These are phyloP conservation scores for Galemys pyrenaicus DNA, from an alignment of 2,113 vertebrate species.

Conservation along the genomic window DNA sequence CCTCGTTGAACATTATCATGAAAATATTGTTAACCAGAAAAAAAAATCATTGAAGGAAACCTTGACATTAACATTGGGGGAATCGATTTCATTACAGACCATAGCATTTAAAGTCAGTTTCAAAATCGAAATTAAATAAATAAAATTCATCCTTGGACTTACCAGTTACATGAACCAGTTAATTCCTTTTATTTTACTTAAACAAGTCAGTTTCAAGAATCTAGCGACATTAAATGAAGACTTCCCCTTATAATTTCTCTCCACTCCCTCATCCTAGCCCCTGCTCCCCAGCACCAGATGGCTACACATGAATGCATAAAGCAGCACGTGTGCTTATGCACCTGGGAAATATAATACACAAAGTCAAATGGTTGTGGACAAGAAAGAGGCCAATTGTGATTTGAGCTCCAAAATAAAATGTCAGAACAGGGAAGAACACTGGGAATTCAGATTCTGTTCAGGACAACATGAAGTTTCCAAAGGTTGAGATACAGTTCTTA, in stretches of 20 bases:
- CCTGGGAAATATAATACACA: neutral
- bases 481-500: neutral
- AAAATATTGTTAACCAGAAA: neutral
- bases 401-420: slow-evolving; percentile 1
- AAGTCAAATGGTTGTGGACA: neutral
- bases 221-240: neutral
- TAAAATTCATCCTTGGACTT: too few species aligned
- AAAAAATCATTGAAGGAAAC: neutral
- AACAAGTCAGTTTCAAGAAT: neutral
- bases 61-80: too few species aligned
- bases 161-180: too few species aligned
- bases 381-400: neutral
- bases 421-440: neutral
- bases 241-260: neutral
- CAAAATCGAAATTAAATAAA: too few species aligned
- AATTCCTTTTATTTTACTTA: too few species aligned
- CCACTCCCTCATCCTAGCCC: fast-evolving
- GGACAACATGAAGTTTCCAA: neutral
- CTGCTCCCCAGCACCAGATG: neutral
- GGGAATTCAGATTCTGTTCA: neutral
- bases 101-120: neutral
- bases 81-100: neutral
- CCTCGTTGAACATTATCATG: neutral
- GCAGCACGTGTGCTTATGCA: neutral
- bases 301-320: fast-evolving